phyloP scores from a whole-genome alignment of 2,888 invertebrate genomes.

The Cheilosia pagana region DNA sequence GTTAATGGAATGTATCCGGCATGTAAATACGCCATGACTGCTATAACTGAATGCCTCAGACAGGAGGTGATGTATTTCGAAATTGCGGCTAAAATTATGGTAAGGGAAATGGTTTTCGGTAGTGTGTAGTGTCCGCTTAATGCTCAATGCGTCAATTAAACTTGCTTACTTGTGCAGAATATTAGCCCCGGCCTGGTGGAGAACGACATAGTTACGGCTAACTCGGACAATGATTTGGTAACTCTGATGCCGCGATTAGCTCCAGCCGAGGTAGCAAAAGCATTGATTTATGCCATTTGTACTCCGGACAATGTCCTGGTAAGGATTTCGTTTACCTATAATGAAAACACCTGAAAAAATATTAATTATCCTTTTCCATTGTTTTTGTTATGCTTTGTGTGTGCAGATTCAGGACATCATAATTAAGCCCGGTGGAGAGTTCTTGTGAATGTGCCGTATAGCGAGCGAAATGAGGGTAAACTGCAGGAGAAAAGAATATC shows the following conservation, averaged over 20 bases:
- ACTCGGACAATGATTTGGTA: constrained; percentile 76
- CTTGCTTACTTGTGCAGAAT: constrained; percentile 71
- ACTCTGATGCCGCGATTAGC: constrained; percentile 77
- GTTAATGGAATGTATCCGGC: constrained; percentile 79
- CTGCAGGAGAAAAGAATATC: constrained; percentile 5
- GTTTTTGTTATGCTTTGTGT: constrained; percentile 2
- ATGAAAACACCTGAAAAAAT: not conserved
- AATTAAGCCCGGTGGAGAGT: constrained; percentile 78
- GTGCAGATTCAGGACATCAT: constrained; percentile 77
- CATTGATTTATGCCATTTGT: constrained; percentile 77
- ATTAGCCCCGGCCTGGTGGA: constrained; percentile 78
- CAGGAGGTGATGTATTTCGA: constrained; percentile 79
- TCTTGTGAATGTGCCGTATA: constrained; percentile 71
- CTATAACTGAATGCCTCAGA: constrained; percentile 81
- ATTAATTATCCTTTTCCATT: not conserved
- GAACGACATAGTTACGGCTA: constrained; percentile 77
- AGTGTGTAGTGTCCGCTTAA: constrained; percentile 1
- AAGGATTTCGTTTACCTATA: constrained; percentile 22
- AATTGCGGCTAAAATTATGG: constrained; percentile 80
- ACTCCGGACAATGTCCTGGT: constrained; percentile 78
- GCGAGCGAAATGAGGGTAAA: not conserved
- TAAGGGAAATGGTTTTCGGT: constrained; percentile 70
- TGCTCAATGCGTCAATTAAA: constrained; percentile 37
- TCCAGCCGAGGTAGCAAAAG: constrained; percentile 77
- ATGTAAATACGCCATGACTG: constrained; percentile 80